Evolutionary conservation across 2,113 vertebrate species (phyloP).

Genomic region (Mus musculus): GRCm39 chr12:60698001-60698500

Average conservation of each 20-base stretch:
- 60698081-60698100: too few species aligned
- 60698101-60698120: too few species aligned
- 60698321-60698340: not conserved
- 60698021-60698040: too few species aligned
- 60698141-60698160: too few species aligned
- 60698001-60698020: too few species aligned
- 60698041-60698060: too few species aligned
- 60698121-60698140: too few species aligned
- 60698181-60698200: too few species aligned
- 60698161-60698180: too few species aligned
- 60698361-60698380: not conserved
- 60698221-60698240: too few species aligned
- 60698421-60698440: not conserved
- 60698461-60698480: not conserved
- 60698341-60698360: not conserved
- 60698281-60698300: not conserved
- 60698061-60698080: too few species aligned
- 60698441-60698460: not conserved
- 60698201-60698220: too few species aligned
- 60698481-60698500: not conserved
- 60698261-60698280: not conserved
- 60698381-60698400: not conserved
- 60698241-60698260: not conserved
- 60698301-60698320: not conserved
- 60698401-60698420: not conserved